A percentile compares a stretch with the other conserved stretches of the same genome.
Conservation (phyloP, 1,140 invertebrate genomes). For the fruit fly (Drosophila melanogaster) region Release_6_plus_ISO1_MT NT_033777.3:29322001-29322500, state of each 20-base stretch:
- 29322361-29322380: background rate
- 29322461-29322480: conserved; percentile 74
- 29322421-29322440: conserved; percentile 76
- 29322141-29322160: conserved; percentile 7
- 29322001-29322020: background rate
- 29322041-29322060: background rate
- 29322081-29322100: background rate
- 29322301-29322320: conserved; percentile 16
- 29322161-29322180: conserved; percentile 42
- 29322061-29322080: background rate
- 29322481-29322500: conserved; percentile 59
- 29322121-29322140: background rate
- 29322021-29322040: background rate
- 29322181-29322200: conserved; percentile 32
- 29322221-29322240: conserved; percentile 25
- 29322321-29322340: conserved; percentile 3
- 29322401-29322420: conserved; percentile 76
- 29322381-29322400: conserved; percentile 40
- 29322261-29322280: conserved; percentile 61
- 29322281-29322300: conserved; percentile 69
- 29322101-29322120: conserved; percentile 12
- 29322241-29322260: conserved; percentile 35
- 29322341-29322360: conserved; percentile 4
- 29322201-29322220: conserved; percentile 14
- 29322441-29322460: conserved; percentile 76